phyloP scores from a whole-genome alignment of 2,797 vertebrate genomes.

The Platyrinchus mystaceus region DNA sequence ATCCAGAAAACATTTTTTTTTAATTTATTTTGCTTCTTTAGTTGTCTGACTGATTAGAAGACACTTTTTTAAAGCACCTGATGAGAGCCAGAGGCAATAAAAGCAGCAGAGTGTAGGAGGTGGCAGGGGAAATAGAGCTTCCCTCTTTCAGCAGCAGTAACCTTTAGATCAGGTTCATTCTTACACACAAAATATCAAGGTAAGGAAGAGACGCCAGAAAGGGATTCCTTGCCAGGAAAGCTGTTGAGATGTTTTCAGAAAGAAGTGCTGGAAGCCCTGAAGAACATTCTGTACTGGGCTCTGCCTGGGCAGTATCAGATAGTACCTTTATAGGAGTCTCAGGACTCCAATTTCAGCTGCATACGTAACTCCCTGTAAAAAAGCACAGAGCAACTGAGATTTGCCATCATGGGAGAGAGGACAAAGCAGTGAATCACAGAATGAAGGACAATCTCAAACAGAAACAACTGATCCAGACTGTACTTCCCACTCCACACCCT shows the following conservation, averaged over 20 bases:
- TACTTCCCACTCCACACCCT: background rate
- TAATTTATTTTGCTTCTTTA: background rate
- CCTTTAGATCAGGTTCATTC: background rate
- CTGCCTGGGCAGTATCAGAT: background rate
- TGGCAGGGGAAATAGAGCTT: background rate
- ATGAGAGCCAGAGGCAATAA: background rate
- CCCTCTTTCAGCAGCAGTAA: background rate
- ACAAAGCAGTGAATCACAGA: background rate
- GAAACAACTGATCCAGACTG: background rate
- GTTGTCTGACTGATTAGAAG: background rate
- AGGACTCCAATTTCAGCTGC: background rate
- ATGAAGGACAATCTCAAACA: background rate
- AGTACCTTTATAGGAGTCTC: background rate
- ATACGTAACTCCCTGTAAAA: background rate
- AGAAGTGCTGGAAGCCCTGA: background rate
- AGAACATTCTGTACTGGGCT: background rate
- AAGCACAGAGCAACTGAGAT: background rate
- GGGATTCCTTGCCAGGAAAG: background rate
- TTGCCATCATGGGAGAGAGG: accelerated
- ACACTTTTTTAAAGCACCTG: background rate
- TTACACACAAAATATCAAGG: background rate
- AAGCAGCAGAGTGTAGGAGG: background rate
- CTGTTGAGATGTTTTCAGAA: background rate
- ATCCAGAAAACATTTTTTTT: no score
- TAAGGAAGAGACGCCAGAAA: background rate